Conservation (phyloP, 2,797 vertebrate genomes). For the Psittacula echo region DNA sequence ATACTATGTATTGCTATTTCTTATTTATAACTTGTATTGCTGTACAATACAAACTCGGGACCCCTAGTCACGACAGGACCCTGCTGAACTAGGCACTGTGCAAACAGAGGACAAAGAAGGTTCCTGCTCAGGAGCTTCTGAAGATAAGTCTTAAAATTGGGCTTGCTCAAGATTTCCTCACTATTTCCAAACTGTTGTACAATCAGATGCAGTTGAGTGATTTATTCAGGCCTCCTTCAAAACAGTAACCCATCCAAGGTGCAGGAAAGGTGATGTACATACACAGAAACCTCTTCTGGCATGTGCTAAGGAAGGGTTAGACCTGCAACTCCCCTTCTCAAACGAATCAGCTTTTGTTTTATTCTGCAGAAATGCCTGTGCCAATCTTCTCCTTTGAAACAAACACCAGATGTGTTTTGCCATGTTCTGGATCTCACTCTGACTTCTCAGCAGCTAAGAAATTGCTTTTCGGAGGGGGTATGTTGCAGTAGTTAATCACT, state of each 20-base stretch:
- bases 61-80: conserved; percentile 11
- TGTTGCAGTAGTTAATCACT: conserved; percentile 28
- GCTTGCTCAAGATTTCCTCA: neutral
- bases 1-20: neutral
- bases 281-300: neutral
- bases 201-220: neutral
- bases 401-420: neutral
- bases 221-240: neutral
- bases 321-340: neutral
- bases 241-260: neutral
- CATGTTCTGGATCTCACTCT: neutral
- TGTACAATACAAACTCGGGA: conserved; percentile 42
- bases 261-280: conserved; percentile 11
- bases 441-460: conserved; percentile 30
- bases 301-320: neutral
- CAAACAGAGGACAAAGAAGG: neutral
- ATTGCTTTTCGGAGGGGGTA: conserved; percentile 33
- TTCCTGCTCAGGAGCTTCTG: neutral
- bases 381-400: neutral
- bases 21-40: conserved; percentile 59
- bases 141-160: neutral
- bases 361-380: neutral
- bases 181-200: neutral
- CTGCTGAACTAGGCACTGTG: conserved; percentile 61
- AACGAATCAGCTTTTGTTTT: conserved; percentile 1